Evolutionary conservation across 2,113 vertebrate genomes (phyloP), one percentile per base, ranked within the genome.

Genomic region (Mugil cephalus): DNA sequence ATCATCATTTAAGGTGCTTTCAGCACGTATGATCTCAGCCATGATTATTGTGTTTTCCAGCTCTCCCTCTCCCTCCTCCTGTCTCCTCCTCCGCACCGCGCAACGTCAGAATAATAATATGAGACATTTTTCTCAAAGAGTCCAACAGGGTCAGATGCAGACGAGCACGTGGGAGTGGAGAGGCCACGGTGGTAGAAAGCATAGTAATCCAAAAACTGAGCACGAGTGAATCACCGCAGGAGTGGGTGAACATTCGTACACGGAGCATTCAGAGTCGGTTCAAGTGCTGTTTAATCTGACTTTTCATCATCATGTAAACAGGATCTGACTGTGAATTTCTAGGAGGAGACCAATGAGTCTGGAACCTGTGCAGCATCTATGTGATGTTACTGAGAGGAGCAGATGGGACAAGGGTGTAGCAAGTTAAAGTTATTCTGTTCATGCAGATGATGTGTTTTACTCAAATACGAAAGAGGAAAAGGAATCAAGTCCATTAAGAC

Each of bases 161-260:
- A 59, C 12, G 53, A 77, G 67, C 15, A 36, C 40, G 88, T 87
- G 71, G 77, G 84, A 73, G 88, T 59, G 39, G 59, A 55, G 52
- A 73, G 19, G 6, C 14, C 56, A 35, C 15, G 45, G 55, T 68
- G 51, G 3, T 68, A 67, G 69, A 79, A 62, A 39, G 10, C 39
- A 10, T 55, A 72, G 75, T 82, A 60, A 17, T 74, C 34, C 24
- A 38, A 67, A 68, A 0, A 15, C 36, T 36, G 34, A 47, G 6
- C 15, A 21, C 4, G 52, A 48, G 46, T 40, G 53, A 77, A 54
- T 19, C n/a, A 53, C n/a, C 21, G 3, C 17, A 61, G 17, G 1
- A 18, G 53, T n/a, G 61, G 47, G 52, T 30, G 15, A 24, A 43
- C 56, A 43, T 60, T 36, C 38, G 53, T 12, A 7, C 0, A 1